Conservation (phyloP, 2,888 invertebrate species). For the Lasioglossum zephyrum region DNA sequence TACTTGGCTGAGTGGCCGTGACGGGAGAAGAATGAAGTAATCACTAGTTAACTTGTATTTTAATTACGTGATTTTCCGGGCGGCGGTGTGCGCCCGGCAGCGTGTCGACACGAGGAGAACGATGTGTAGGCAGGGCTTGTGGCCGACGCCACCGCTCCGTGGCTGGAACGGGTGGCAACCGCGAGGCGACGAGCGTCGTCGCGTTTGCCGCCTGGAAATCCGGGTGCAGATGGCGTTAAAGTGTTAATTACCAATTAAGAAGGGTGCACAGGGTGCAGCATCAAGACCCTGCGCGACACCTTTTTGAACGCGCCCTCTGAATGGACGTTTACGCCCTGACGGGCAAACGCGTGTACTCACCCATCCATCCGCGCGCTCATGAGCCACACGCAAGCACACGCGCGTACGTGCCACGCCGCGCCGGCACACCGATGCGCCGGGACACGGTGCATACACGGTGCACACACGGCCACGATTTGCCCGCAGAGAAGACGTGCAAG, state of each 20-base stretch:
- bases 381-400: slow-evolving; percentile 63
- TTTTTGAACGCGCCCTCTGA: slow-evolving; percentile 83
- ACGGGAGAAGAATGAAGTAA: slow-evolving; percentile 70
- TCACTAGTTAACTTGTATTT: slow-evolving; percentile 77
- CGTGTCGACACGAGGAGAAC: slow-evolving; percentile 20
- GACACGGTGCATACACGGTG: slow-evolving; percentile 29
- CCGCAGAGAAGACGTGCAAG: slow-evolving; percentile 18
- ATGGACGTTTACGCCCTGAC: slow-evolving; percentile 81
- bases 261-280: slow-evolving; percentile 77
- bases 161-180: slow-evolving; percentile 11
- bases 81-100: slow-evolving; percentile 55
- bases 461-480: slow-evolving; percentile 22
- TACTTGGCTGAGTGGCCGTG: slow-evolving; percentile 69
- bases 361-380: slow-evolving; percentile 70
- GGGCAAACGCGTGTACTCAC: slow-evolving; percentile 79
- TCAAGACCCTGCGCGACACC: slow-evolving; percentile 81
- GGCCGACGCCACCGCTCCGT: neutral
- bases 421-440: slow-evolving; percentile 31
- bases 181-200: slow-evolving; percentile 35
- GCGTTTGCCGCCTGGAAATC: slow-evolving; percentile 68
- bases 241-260: slow-evolving; percentile 84
- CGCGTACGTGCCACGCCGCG: slow-evolving; percentile 10
- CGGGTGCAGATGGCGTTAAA: slow-evolving; percentile 81
- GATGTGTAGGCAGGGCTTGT: slow-evolving; percentile 8
- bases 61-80: slow-evolving; percentile 77